Evolutionary conservation across 1,140 invertebrate species (phyloP).

Genomic region (Delia radicum): DNA sequence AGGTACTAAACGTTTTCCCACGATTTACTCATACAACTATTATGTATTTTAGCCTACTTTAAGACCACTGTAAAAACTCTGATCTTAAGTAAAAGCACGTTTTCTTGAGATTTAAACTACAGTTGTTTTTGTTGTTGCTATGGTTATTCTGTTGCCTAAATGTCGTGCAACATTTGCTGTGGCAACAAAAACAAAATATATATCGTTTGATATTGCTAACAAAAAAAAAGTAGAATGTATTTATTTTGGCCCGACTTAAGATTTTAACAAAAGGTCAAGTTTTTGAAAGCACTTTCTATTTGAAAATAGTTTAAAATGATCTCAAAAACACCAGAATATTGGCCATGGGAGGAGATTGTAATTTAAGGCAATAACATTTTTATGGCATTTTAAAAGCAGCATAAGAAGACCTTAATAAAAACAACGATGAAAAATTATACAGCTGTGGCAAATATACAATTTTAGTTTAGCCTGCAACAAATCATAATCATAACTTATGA

Average conservation of each 20-base stretch:
- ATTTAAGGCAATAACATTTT: slow-evolving; percentile 15
- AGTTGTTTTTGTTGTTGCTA: background rate
- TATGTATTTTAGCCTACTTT: background rate
- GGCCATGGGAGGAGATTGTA: background rate
- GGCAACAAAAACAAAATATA: background rate
- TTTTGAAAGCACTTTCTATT: slow-evolving; percentile 24
- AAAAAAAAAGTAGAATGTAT: background rate
- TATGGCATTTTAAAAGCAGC: slow-evolving; percentile 13
- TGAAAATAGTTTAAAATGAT: background rate
- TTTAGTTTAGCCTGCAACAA: too few species aligned
- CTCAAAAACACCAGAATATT: background rate
- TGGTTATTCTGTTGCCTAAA: background rate
- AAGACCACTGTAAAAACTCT: background rate
- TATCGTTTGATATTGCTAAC: background rate
- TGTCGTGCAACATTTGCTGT: background rate
- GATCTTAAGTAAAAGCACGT: slow-evolving; percentile 8
- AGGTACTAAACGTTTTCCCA: too few species aligned
- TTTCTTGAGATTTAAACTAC: background rate
- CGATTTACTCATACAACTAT: too few species aligned
- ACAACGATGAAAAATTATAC: background rate
- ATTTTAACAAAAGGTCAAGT: slow-evolving; percentile 13
- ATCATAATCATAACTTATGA: background rate
- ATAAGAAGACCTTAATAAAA: background rate
- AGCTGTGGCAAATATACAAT: too few species aligned
- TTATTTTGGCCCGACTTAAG: background rate